Evolutionary conservation across 2,113 vertebrate genomes (phyloP), one percentile per base, ranked within the genome.

Genomic region (Oceanites oceanicus): DNA sequence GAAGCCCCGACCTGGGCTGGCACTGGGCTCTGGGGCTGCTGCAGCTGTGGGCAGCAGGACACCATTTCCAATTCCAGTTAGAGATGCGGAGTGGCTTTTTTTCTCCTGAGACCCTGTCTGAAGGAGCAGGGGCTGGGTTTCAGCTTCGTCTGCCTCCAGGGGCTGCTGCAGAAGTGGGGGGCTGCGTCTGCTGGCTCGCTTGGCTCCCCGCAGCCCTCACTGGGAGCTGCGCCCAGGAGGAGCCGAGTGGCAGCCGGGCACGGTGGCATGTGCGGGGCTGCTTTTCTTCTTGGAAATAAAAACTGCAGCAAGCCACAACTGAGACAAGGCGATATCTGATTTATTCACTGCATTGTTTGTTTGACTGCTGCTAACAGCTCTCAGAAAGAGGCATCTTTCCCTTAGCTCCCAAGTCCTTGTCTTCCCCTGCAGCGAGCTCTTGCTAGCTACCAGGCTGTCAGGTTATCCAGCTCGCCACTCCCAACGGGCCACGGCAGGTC

Each of bases 231-330:
- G 3, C 34, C 49, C 29, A 13, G 9, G 20, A 47, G n/a, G 50
- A 80, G 68, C 52, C 1, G 11, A 42, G 59, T 5, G 3, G 67
- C 47, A 61, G 65, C 74, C 7, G 6, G 47, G 71, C 59, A 44
- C 4, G 11, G 61, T 3, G 1, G 30, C 20, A 13, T 0, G 7
- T 2, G 2, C 30, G 1, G 1, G 30, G 50, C 73, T 70, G 63
- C 56, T 50, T 56, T 26, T 32, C 50, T 26, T 63, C 65, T 72
- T n/a, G 53, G 75, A 67, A 61, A 55, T 67, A 18, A 42, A 47
- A 74, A 53, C 29, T n/a, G 68, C 38, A 80, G 59, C 53, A 27
- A 70, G 61, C 23, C 63, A 44, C 47, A 36, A 8, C 13, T 21
- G 70, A 34, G 36, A 67, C n/a, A 47, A 50, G 63, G 47, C 5